Conservation (phyloP, 2,113 vertebrate species). For the Cathartes aura region DNA sequence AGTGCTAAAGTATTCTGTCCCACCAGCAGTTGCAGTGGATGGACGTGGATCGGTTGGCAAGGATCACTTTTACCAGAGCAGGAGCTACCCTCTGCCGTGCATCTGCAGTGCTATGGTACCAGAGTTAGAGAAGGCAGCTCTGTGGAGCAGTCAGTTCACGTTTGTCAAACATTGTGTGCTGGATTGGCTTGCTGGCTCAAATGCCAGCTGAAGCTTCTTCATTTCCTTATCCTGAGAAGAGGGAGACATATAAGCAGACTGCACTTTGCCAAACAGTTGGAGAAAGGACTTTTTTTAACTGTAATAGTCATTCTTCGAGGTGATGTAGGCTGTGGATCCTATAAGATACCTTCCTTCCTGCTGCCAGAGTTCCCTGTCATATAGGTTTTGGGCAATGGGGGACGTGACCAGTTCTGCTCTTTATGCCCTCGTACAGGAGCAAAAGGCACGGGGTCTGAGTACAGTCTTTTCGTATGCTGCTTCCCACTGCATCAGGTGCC, state of each 20-base stretch:
- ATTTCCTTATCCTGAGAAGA: not conserved
- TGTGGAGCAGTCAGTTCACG: rapidly evolving
- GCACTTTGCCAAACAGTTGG: not conserved
- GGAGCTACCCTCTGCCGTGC: not conserved
- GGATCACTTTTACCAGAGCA: not conserved
- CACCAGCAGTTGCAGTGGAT: not conserved
- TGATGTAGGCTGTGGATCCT: not conserved
- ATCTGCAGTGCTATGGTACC: not conserved
- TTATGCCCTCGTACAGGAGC: not conserved
- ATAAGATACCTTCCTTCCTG: not conserved
- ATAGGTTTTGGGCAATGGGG: not conserved
- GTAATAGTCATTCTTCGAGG: not conserved
- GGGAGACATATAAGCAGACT: not conserved
- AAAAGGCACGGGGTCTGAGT: not conserved
- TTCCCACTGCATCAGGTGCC: not conserved
- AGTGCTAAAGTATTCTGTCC: not conserved
- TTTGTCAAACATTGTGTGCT: not conserved
- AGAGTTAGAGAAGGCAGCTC: not conserved
- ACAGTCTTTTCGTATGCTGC: rapidly evolving
- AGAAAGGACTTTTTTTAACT: not conserved
- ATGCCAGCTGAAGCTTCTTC: not conserved
- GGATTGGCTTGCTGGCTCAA: not conserved
- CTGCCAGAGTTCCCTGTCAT: not conserved
- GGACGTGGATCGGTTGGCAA: rapidly evolving
- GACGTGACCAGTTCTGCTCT: not conserved